phyloP scores from a whole-genome alignment of 2,113 vertebrate genomes.

The Rhinopomastus cyanomelas region DNA sequence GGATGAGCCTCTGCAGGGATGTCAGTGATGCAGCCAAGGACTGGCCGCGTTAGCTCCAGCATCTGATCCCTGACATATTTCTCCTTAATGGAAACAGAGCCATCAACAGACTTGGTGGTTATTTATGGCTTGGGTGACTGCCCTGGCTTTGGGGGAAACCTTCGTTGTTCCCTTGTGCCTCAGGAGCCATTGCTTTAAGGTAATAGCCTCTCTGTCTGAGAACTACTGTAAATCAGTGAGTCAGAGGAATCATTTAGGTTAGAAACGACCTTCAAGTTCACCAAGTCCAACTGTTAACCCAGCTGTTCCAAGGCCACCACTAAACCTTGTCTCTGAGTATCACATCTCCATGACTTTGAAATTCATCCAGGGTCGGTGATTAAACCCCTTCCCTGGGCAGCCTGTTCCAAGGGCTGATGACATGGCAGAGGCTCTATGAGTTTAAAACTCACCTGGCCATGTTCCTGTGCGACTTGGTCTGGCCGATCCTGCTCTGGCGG shows the following conservation, averaged over 20 bases:
- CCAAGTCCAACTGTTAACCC: no score
- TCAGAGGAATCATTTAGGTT: no score
- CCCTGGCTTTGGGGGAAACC: not conserved
- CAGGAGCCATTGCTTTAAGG: not conserved
- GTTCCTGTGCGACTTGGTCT: no score
- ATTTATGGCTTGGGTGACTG: not conserved
- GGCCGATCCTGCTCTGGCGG: no score
- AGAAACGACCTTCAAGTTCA: no score
- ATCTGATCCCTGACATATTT: slow-evolving; percentile 3
- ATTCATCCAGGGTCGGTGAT: no score
- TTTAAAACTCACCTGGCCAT: no score
- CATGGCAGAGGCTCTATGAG: not conserved
- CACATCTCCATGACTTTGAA: no score
- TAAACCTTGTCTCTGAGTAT: no score
- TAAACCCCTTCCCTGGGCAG: no score
- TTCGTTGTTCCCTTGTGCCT: rapidly evolving
- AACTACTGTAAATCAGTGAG: not conserved
- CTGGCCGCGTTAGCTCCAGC: not conserved
- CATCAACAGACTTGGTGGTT: not conserved
- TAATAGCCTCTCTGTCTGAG: not conserved
- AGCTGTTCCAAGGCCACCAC: no score
- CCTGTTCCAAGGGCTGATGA: not conserved
- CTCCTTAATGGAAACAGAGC: slow-evolving; percentile 14
- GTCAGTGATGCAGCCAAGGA: not conserved
- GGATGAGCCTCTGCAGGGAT: not conserved